Evolutionary conservation across 1,140 invertebrate species (phyloP).

Genomic region (Drosophila tristis): DNA sequence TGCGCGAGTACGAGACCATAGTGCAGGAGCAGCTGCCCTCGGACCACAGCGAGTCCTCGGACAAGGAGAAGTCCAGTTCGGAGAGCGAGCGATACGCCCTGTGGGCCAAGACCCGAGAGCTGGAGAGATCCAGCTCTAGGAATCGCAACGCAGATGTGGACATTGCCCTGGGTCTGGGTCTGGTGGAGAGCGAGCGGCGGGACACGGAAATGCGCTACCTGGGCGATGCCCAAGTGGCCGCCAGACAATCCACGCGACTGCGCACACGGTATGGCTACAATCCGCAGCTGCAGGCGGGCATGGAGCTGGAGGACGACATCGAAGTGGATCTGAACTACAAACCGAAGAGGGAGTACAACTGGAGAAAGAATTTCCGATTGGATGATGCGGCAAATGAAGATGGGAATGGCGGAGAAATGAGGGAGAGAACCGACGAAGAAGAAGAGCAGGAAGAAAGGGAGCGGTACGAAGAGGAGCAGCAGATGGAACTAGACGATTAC

Average conservation of each 20-base stretch:
- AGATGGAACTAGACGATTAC: not conserved
- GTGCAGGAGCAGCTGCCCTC: constrained; percentile 66
- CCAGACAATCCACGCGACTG: constrained; percentile 65
- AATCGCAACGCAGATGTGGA: constrained; percentile 47
- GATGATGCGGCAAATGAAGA: constrained; percentile 63
- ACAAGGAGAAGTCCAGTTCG: constrained; percentile 64
- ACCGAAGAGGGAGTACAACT: constrained; percentile 79
- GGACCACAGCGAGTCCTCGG: constrained; percentile 58
- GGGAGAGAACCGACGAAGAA: not conserved
- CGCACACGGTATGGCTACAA: constrained; percentile 77
- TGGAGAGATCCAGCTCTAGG: constrained; percentile 38
- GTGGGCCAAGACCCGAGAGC: constrained; percentile 64
- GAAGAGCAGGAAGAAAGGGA: constrained; percentile 14
- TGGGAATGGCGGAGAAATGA: constrained; percentile 12
- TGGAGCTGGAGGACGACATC: constrained; percentile 57
- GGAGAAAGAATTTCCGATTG: constrained; percentile 80
- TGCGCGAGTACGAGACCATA: constrained; percentile 76
- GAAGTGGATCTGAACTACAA: constrained; percentile 79
- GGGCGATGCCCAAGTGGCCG: constrained; percentile 68
- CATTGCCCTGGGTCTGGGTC: constrained; percentile 40
- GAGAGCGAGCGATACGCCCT: constrained; percentile 68
- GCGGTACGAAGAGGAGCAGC: constrained; percentile 1
- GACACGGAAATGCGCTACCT: constrained; percentile 73
- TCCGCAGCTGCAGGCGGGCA: constrained; percentile 56
- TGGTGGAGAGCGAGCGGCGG: constrained; percentile 53